A percentile compares a stretch with the other conserved stretches of the same genome.
These are phyloP conservation scores for Drosophila grimshawi DNA, from an alignment of 1,140 invertebrate genomes.

Conservation along the genomic window DNA sequence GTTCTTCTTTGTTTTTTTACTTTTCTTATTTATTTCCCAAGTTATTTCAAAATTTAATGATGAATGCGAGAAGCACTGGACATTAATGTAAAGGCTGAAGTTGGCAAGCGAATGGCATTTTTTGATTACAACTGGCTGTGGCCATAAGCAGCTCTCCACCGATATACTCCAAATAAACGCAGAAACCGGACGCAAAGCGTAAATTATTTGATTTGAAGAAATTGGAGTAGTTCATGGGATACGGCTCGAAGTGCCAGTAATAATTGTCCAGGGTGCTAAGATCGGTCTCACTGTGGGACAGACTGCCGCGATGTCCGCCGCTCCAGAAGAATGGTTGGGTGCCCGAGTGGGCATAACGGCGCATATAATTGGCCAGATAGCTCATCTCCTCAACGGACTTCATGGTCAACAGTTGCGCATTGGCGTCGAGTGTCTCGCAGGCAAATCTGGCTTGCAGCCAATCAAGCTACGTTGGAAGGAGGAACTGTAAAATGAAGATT, in stretches of 20 bases:
- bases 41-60: too few relatives aligned
- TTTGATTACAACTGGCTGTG: conserved; percentile 22
- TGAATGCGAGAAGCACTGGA: neutral
- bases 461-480: conserved; percentile 34
- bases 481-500: neutral
- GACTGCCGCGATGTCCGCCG: conserved; percentile 57
- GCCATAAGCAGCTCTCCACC: conserved; percentile 39
- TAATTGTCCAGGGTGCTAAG: conserved; percentile 23
- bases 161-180: conserved; percentile 46
- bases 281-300: conserved; percentile 17
- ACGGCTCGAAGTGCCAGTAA: conserved; percentile 54
- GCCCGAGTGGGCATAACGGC: conserved; percentile 23
- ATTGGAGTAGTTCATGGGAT: conserved; percentile 58
- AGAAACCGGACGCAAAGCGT: conserved; percentile 31
- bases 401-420: conserved; percentile 40
- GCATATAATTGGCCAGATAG: conserved; percentile 33
- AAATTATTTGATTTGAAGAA: conserved; percentile 10
- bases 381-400: conserved; percentile 31
- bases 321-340: conserved; percentile 53
- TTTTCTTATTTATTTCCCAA: too few relatives aligned
- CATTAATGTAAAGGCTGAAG: neutral
- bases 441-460: conserved; percentile 57
- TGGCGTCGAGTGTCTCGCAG: conserved; percentile 50
- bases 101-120: conserved; percentile 56
- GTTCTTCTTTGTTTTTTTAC: too few relatives aligned